These are phyloP conservation scores for Hylaeus anthracinus DNA, from an alignment of 1,140 invertebrate genomes.

Conservation along the genomic window DNA sequence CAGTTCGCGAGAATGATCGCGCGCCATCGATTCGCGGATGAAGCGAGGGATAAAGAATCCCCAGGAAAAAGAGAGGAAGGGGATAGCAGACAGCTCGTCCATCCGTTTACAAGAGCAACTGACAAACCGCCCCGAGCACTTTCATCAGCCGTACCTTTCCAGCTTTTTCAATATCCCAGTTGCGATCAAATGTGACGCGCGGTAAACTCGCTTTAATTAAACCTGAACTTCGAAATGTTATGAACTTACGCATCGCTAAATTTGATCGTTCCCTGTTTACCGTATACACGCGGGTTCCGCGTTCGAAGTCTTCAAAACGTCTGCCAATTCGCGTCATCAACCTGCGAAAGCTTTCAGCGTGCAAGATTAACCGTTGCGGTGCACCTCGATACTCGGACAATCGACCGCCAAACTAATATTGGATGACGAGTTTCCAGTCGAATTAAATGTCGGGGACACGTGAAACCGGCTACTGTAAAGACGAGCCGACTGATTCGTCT, in stretches of 20 bases:
- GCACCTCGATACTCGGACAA: too few relatives aligned
- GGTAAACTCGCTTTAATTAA: conserved; percentile 41
- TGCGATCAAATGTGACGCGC: conserved; percentile 14
- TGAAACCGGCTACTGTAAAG: too few relatives aligned
- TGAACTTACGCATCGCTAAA: background rate
- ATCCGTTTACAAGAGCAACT: conserved; percentile 27
- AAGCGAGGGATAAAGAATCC: background rate
- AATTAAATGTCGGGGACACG: too few relatives aligned
- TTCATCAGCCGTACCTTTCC: conserved; percentile 39
- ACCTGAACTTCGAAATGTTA: conserved; percentile 4
- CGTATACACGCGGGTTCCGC: conserved; percentile 28
- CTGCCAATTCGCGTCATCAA: background rate
- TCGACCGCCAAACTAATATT: too few relatives aligned
- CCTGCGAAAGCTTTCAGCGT: background rate
- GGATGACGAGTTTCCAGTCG: too few relatives aligned
- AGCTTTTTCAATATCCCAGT: conserved; percentile 22
- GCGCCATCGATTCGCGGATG: background rate
- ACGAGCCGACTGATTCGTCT: too few relatives aligned
- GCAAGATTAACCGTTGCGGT: conserved; percentile 17
- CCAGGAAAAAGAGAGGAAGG: background rate
- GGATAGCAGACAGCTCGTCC: background rate
- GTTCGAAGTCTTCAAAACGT: background rate
- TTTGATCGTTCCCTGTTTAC: background rate
- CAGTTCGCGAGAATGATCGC: background rate
- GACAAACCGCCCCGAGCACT: conserved; percentile 31